Conservation (phyloP, 2,113 vertebrate genomes). For the Isichthys henryi region DNA sequence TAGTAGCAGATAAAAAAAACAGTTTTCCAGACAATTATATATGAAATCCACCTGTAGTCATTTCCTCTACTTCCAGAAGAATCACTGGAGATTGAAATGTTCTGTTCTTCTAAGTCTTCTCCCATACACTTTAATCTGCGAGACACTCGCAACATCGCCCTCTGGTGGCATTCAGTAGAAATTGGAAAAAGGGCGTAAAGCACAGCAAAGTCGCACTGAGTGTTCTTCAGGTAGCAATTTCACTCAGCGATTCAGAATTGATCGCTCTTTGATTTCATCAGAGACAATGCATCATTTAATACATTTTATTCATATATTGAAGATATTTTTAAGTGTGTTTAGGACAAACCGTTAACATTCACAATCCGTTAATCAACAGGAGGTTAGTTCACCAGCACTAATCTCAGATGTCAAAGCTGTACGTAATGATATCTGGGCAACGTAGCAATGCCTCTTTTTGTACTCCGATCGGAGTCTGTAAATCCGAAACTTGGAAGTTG, state of each 20-base stretch:
- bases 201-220: background rate
- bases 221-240: background rate
- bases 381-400: background rate
- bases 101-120: background rate
- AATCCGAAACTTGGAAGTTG: constrained; percentile 76
- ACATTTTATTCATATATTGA: background rate
- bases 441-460: constrained; percentile 77
- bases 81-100: background rate
- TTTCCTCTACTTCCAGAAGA: constrained; percentile 9
- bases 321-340: background rate
- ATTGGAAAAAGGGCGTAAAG: background rate
- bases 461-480: constrained; percentile 78
- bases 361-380: background rate
- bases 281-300: background rate
- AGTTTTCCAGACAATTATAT: constrained; percentile 29
- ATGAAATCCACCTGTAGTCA: constrained; percentile 24
- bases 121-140: background rate
- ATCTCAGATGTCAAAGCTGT: constrained; percentile 61
- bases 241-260: background rate
- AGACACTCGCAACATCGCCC: background rate
- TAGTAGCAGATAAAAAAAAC: background rate
- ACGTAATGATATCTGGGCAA: constrained; percentile 75
- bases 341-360: background rate
- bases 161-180: background rate
- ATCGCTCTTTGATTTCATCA: background rate